phyloP scores from a whole-genome alignment of 2,113 vertebrate species.

The Anas platyrhynchos region DNA sequence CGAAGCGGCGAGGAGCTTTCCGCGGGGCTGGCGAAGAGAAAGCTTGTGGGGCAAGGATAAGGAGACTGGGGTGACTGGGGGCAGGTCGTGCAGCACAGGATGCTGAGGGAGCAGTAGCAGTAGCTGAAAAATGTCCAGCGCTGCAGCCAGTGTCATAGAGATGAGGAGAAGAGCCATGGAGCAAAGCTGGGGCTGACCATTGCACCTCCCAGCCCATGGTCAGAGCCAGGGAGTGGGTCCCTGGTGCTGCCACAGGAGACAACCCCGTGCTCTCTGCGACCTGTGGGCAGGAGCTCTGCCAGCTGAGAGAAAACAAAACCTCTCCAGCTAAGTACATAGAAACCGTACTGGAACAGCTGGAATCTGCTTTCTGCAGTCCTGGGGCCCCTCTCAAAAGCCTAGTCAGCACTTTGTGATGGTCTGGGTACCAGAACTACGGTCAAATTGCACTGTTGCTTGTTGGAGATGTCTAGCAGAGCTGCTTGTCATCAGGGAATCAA shows the following conservation, averaged over 20 bases:
- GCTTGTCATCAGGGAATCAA: not conserved
- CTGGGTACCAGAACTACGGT: conserved; percentile 4
- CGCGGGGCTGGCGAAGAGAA: conserved; percentile 14
- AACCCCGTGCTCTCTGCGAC: rapidly evolving
- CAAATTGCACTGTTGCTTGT: not conserved
- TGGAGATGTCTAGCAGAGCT: not conserved
- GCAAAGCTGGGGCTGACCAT: not conserved
- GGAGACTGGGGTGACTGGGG: not conserved
- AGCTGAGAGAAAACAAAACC: not conserved
- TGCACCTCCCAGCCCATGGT: not conserved
- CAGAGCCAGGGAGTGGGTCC: rapidly evolving
- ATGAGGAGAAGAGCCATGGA: not conserved
- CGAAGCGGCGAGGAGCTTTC: conserved; percentile 53
- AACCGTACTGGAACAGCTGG: not conserved
- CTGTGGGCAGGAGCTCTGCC: not conserved
- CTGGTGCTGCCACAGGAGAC: rapidly evolving
- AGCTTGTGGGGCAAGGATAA: not conserved
- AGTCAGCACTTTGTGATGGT: conserved; percentile 1
- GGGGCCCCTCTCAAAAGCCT: conserved; percentile 34
- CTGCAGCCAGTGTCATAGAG: not conserved
- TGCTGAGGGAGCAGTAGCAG: not conserved
- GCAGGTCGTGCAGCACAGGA: not conserved
- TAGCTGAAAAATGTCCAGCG: not conserved
- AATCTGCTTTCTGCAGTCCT: conserved; percentile 9
- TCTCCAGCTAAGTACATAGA: not conserved